phyloP scores from a whole-genome alignment of 2,797 vertebrate species.

The Synanceia verrucosa region DNA sequence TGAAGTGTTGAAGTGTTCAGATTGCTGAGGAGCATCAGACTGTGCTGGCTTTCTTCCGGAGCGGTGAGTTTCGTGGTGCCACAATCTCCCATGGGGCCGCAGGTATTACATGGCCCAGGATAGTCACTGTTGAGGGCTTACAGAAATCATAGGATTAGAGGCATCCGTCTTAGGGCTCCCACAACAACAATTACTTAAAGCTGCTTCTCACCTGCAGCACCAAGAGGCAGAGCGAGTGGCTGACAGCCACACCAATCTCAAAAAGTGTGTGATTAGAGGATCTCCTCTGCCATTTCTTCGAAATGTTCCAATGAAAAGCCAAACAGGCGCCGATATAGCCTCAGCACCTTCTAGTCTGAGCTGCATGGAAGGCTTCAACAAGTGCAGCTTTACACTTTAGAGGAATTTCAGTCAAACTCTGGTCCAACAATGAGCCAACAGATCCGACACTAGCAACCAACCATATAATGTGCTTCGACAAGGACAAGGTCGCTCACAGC shows the following conservation, averaged over 20 bases:
- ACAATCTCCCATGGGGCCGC: constrained; percentile 29
- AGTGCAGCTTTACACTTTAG: constrained; percentile 21
- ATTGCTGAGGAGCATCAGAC: constrained; percentile 38
- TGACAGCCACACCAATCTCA: constrained; percentile 25
- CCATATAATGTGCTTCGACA: background rate
- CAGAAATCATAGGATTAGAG: constrained; percentile 68
- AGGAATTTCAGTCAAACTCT: constrained; percentile 15
- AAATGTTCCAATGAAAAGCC: constrained; percentile 40
- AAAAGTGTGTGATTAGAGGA: constrained; percentile 42
- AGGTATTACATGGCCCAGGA: constrained; percentile 56
- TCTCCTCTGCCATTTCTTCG: constrained; percentile 51
- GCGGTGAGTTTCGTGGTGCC: constrained; percentile 29
- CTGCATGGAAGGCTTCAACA: constrained; percentile 24
- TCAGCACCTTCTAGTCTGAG: background rate
- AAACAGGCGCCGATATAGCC: constrained; percentile 11
- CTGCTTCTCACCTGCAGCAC: constrained; percentile 48
- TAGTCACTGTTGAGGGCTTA: constrained; percentile 55
- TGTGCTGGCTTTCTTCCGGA: constrained; percentile 26
- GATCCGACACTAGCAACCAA: background rate
- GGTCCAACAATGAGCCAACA: background rate
- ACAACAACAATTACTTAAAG: constrained; percentile 70
- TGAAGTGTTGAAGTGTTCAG: constrained; percentile 35
- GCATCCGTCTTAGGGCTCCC: constrained; percentile 53
- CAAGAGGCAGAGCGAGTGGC: constrained; percentile 30
- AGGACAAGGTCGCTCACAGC: background rate